These are phyloP conservation scores for Dugesia japonica DNA, from an alignment of 2,888 invertebrate genomes.

Conservation along the genomic window DNA sequence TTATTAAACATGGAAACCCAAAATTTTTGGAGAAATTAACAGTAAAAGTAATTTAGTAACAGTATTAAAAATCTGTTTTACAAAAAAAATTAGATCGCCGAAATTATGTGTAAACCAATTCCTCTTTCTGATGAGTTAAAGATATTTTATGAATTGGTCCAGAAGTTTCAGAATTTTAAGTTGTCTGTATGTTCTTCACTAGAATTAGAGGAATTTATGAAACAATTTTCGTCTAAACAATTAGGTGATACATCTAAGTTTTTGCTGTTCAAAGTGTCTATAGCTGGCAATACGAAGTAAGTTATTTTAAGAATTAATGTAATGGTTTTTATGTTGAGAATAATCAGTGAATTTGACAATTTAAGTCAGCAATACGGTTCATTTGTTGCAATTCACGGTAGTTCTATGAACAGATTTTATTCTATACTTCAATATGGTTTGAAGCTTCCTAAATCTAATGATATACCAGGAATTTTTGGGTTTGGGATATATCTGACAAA, in stretches of 20 bases:
- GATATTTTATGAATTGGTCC: neutral
- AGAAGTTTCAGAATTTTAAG: neutral
- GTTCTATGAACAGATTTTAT: neutral
- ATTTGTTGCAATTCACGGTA: neutral
- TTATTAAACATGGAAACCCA: neutral
- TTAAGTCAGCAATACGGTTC: neutral
- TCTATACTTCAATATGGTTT: neutral
- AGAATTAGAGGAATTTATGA: neutral
- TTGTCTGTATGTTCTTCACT: neutral
- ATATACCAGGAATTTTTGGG: slow-evolving; percentile 1
- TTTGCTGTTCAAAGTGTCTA: neutral
- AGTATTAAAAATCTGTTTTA: neutral
- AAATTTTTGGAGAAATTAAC: neutral
- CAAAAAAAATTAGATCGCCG: neutral
- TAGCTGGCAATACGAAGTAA: neutral
- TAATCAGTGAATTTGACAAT: neutral
- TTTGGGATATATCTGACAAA: slow-evolving; percentile 16
- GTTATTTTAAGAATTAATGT: neutral
- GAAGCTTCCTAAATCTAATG: neutral
- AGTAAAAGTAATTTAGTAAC: neutral
- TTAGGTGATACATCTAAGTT: neutral
- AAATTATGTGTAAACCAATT: neutral
- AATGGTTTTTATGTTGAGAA: neutral
- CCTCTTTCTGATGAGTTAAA: neutral
- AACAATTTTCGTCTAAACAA: neutral